Percentiles rank a stretch among this genome's conserved stretches.
Evolutionary conservation across 2,113 vertebrate species (phyloP).

Genomic region (Desmodus rotundus): DNA sequence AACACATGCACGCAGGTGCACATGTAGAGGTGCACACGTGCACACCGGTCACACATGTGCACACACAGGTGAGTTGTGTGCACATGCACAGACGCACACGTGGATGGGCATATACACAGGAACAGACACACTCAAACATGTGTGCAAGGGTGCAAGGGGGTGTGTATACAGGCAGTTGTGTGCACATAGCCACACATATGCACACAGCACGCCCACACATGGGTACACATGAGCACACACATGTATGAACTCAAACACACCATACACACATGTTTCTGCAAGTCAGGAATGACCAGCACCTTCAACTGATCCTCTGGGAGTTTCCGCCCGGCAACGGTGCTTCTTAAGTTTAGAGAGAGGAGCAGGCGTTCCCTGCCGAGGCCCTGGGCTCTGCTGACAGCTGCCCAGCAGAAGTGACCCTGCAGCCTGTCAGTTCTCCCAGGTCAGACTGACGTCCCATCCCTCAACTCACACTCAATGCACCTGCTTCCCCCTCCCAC

Average conservation of each 20-base stretch:
- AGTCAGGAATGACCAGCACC: not conserved
- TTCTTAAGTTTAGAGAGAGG: not conserved
- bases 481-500: not conserved
- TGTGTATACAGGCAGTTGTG: not conserved
- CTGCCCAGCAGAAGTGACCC: not conserved
- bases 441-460: not conserved
- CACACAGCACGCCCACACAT: too few relatives aligned
- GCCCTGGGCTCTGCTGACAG: not conserved
- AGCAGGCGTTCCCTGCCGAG: not conserved
- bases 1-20: not conserved
- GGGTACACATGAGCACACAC: not conserved
- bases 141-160: not conserved
- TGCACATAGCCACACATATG: not conserved
- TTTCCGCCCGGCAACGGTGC: not conserved
- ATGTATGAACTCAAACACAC: not conserved
- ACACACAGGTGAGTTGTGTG: not conserved
- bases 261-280: not conserved
- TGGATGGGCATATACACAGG: not conserved
- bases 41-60: not conserved
- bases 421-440: not conserved
- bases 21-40: not conserved
- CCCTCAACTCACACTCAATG: not conserved
- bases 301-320: not conserved
- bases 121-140: not conserved
- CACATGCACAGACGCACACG: not conserved